A percentile compares a stretch with the other conserved stretches of the same genome.
These are phyloP conservation scores for Stenurella melanura DNA, from an alignment of 2,888 invertebrate species.

Conservation along the genomic window DNA sequence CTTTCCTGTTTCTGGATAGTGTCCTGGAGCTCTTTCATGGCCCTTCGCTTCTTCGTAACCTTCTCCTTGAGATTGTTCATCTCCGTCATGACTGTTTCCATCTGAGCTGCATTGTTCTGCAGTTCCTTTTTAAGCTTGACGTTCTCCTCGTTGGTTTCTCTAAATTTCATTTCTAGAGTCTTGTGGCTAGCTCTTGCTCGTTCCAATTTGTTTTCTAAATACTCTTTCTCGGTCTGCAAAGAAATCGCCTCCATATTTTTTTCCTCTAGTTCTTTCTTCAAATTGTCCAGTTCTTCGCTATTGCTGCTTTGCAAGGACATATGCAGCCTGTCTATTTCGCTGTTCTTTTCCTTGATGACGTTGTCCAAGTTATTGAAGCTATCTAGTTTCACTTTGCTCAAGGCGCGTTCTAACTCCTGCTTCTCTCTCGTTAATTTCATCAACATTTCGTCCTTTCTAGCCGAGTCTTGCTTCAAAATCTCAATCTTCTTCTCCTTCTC, in stretches of 20 bases:
- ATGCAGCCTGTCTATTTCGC: constrained; percentile 74
- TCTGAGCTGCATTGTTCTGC: constrained; percentile 46
- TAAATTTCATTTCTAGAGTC: constrained; percentile 45
- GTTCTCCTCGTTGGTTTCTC: constrained; percentile 42
- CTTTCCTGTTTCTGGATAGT: constrained; percentile 47
- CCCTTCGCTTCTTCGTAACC: constrained; percentile 61
- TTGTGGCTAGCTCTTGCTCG: constrained; percentile 36
- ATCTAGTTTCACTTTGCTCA: constrained; percentile 71
- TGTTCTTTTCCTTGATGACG: constrained; percentile 76
- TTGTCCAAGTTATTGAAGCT: constrained; percentile 76
- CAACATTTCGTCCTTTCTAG: constrained; percentile 77
- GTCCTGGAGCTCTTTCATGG: constrained; percentile 54
- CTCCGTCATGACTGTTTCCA: constrained; percentile 53
- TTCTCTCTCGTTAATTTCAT: constrained; percentile 77
- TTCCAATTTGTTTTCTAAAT: constrained; percentile 15
- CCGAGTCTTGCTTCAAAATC: constrained; percentile 76
- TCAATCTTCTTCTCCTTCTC: constrained; percentile 76
- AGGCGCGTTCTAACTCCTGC: constrained; percentile 74
- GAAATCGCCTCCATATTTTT: constrained; percentile 75
- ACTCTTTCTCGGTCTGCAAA: constrained; percentile 69
- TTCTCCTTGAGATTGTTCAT: constrained; percentile 57
- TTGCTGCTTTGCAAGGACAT: constrained; percentile 67
- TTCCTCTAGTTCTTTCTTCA: constrained; percentile 62
- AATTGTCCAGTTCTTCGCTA: constrained; percentile 28
- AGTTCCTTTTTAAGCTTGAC: constrained; percentile 48